Conservation (phyloP, 2,113 vertebrate species). For the Paralichthys olivaceus region DNA sequence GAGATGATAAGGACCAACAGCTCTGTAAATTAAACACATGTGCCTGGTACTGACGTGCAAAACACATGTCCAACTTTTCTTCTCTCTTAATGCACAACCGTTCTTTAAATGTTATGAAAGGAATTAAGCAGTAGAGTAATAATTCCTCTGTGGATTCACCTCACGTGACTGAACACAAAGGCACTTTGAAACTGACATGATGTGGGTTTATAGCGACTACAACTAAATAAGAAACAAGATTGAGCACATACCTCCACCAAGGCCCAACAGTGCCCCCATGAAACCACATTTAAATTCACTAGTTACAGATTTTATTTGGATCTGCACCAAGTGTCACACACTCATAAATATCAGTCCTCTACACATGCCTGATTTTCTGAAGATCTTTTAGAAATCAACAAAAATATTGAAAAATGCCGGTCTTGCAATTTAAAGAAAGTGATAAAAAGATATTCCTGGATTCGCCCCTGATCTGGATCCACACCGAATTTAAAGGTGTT, state of each 20-base stretch:
- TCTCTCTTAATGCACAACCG: not conserved
- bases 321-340: not conserved
- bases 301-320: not conserved
- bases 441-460: too few species aligned
- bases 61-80: not conserved
- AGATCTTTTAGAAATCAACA: not conserved
- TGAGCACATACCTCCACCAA: too few species aligned
- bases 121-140: not conserved
- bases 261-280: too few species aligned
- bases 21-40: not conserved
- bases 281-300: too few species aligned
- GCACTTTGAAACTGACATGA: not conserved
- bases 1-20: not conserved
- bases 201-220: not conserved
- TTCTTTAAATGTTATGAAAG: not conserved
- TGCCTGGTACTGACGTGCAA: not conserved
- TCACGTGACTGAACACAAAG: not conserved
- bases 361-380: not conserved
- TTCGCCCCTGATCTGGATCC: too few species aligned
- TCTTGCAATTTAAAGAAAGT: too few species aligned
- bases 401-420: too few species aligned
- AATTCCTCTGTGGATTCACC: too few species aligned
- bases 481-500: too few species aligned
- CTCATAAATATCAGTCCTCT: not conserved
- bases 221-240: too few species aligned